Evolutionary conservation across 2,888 invertebrate genomes (phyloP).

Genomic region (Muscina levida): DNA sequence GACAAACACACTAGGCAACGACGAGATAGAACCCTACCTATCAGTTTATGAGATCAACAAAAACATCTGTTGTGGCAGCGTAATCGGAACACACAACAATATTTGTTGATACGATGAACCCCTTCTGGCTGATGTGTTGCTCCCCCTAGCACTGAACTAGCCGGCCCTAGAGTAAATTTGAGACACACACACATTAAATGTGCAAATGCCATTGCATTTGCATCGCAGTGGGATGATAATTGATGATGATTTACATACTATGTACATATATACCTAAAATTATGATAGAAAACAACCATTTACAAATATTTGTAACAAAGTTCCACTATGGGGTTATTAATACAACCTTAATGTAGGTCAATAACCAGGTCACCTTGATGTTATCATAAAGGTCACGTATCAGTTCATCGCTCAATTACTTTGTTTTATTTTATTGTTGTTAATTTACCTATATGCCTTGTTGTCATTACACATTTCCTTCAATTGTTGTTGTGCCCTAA

Average conservation of each 20-base stretch:
- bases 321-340: too few species aligned
- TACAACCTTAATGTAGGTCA: neutral
- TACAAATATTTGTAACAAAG: too few species aligned
- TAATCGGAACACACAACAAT: neutral
- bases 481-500: neutral
- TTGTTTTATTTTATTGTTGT: slow-evolving; percentile 1
- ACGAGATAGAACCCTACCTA: too few species aligned
- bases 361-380: slow-evolving; percentile 15
- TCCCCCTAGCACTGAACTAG: neutral
- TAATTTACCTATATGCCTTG: slow-evolving; percentile 5
- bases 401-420: neutral
- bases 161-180: too few species aligned
- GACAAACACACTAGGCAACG: neutral
- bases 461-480: too few species aligned
- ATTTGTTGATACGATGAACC: neutral
- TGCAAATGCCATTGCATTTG: too few species aligned
- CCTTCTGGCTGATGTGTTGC: neutral
- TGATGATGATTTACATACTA: slow-evolving; percentile 2
- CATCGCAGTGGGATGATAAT: slow-evolving; percentile 4
- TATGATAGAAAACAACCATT: too few species aligned
- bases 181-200: too few species aligned
- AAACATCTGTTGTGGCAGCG: slow-evolving; percentile 1
- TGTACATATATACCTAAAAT: neutral
- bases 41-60: slow-evolving; percentile 8
- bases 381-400: slow-evolving; percentile 38